Evolutionary conservation across 2,113 vertebrate genomes (phyloP), one percentile per base, ranked within the genome.

Genomic region (Ahaetulla prasina): DNA sequence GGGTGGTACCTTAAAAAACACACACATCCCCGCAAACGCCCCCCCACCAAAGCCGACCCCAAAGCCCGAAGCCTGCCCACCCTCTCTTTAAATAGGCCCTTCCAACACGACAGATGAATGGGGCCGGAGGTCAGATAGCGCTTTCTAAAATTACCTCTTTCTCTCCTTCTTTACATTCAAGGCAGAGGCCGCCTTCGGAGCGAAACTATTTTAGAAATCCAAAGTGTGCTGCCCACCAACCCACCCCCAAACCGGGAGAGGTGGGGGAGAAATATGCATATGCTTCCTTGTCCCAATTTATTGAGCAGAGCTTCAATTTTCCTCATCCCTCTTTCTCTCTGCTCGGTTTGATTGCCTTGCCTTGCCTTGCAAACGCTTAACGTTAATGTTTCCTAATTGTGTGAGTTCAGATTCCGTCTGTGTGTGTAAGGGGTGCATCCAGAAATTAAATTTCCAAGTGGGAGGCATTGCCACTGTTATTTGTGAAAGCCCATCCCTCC

Each of bases 61-160:
- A 3, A 80, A 39, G 7, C 68, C n/a, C 16, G 6, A 35, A 20
- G 14, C 6, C 35, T 80, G 35, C 74, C 74, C 74, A 80, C 18
- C 74, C 74, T 22, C 7, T 80, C 74, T 80, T 80, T 80, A 80
- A 80, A 80, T 80, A 80, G n/a, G 18, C 4, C 35, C 74, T 80
- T 43, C 35, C 74, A 80, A 80, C 74, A 49, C 45, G 5, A 30
- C 89, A 90, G 68, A 84, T 90, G 89, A 11, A 23, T 9, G 25
- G 20, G 20, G 68, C 25, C 8, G 0, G 30, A 84, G 89, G 68
- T 90, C n/a, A 90, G 23, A 27, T n/a, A 1, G 22, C 23, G 4
- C n/a, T 84, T 90, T 90, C 89, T 84, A 84, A 84, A 90, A 90
- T 18, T 10, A 52, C 27, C 89, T 53, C 49, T 35, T 14, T 23